Conservation (phyloP, 1,140 invertebrate species). For the Eueides isabella region DNA sequence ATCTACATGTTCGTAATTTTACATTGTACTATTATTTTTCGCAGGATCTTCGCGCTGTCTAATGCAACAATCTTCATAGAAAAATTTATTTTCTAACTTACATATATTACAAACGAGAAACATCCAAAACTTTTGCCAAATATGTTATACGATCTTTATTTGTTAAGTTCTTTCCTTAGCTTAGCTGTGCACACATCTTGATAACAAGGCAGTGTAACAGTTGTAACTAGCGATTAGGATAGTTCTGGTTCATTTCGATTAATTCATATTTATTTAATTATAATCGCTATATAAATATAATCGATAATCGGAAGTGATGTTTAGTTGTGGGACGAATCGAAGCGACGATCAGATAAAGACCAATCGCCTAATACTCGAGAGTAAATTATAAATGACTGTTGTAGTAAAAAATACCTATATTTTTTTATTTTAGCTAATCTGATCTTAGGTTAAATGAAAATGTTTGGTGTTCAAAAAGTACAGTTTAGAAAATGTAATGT, state of each 20-base stretch:
- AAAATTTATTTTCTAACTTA: conserved; percentile 33
- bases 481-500: conserved; percentile 64
- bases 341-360: conserved; percentile 44
- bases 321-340: conserved; percentile 24
- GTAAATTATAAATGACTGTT: conserved; percentile 73
- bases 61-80: conserved; percentile 48
- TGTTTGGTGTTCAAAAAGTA: conserved; percentile 73
- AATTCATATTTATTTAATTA: background rate
- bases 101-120: background rate
- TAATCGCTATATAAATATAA: no score
- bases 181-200: conserved; percentile 17
- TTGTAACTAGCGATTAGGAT: background rate
- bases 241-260: conserved; percentile 11
- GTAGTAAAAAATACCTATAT: conserved; percentile 73
- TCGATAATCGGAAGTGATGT: conserved; percentile 18
- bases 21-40: conserved; percentile 38
- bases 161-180: conserved; percentile 11
- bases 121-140: conserved; percentile 20
- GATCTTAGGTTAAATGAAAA: conserved; percentile 70
- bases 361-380: conserved; percentile 65
- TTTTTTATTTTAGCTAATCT: conserved; percentile 78
- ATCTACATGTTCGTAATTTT: background rate
- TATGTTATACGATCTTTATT: conserved; percentile 9
- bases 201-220: conserved; percentile 14
- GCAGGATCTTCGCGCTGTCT: conserved; percentile 66